Evolutionary conservation across 2,113 vertebrate species (phyloP), one percentile per base, ranked within the genome.

Genomic region (Tupaia tana): DNA sequence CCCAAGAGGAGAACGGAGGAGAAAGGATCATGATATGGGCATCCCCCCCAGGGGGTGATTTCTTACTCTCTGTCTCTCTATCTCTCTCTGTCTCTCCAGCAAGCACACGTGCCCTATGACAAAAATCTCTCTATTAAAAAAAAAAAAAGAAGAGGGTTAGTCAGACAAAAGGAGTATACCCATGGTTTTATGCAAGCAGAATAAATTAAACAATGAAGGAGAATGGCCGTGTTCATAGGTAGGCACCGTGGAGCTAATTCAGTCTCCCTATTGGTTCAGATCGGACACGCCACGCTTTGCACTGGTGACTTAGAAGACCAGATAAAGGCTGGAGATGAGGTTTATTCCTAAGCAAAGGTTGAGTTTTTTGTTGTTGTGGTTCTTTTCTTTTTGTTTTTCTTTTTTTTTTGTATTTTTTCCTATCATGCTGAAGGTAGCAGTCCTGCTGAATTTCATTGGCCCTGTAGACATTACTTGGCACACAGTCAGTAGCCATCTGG

Each of bases 361-460:
- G 43, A 5, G 43, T 43, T 43, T 43, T 43, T 43, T 43, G 43
- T 43, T 43, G 43, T 43, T 43, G 43, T 43, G 4, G 43, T 43
- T 43, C 43, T 43, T 43, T 43, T 43, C 43, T 43, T 43, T 43
- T n/a, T n/a, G n/a, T n/a, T n/a, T 43, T 43, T 43, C 5, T 43
- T 43, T 43, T 0, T 43, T 43, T 43, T 43, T 43, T 43, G 43
- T 43, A 43, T 92, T 43, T 61, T 19, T 2, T 8, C 15, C 64
- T 54, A 83, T 86, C 56, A 59, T 58, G 25, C 54, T 85, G 89
- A 70, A 94, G 66, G 24, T 90, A 87, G 71, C 15, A 79, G 43
- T 88, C 20, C 29, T 92, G 83, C 86, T 77, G 16, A 90, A 95
- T 90, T 89, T 75, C 93, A 83, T 43, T 64, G 31, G 12, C 67